Conservation (phyloP, 2,888 invertebrate genomes). For the Nineta flava region DNA sequence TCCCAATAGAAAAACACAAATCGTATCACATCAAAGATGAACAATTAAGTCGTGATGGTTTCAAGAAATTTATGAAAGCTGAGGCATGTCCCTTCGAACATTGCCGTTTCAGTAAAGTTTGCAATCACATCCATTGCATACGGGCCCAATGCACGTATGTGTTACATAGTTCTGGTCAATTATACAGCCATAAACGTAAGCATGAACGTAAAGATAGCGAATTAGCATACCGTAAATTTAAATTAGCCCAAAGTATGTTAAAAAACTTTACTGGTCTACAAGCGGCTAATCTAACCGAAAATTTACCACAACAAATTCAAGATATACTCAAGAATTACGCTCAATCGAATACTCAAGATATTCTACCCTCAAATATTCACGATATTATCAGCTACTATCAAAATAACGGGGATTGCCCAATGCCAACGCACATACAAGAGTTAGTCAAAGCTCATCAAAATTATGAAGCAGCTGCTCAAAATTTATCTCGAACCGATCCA, state of each 20-base stretch:
- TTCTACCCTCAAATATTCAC: slow-evolving; percentile 4
- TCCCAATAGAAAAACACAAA: slow-evolving; percentile 84
- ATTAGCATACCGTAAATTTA: slow-evolving; percentile 65
- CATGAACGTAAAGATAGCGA: slow-evolving; percentile 92
- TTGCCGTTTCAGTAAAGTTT: slow-evolving; percentile 85
- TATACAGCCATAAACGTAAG: slow-evolving; percentile 93
- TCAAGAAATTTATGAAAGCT: slow-evolving; percentile 97
- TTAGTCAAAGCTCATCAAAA: slow-evolving; percentile 1
- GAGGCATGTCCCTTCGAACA: slow-evolving; percentile 83
- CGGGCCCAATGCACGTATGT: slow-evolving; percentile 90
- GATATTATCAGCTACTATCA: slow-evolving; percentile 4
- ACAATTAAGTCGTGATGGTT: slow-evolving; percentile 86
- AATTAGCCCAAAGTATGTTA: slow-evolving; percentile 41
- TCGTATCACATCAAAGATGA: slow-evolving; percentile 97
- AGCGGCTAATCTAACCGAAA: background rate
- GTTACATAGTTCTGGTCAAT: slow-evolving; percentile 88
- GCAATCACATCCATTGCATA: slow-evolving; percentile 98
- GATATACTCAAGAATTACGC: slow-evolving; percentile 3
- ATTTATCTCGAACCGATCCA: background rate
- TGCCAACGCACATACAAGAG: slow-evolving; percentile 1
- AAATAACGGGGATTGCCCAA: background rate
- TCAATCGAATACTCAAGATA: background rate
- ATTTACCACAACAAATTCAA: slow-evolving; percentile 4
- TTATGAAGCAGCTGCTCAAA: slow-evolving; percentile 1
- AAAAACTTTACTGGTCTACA: slow-evolving; percentile 30